These are phyloP conservation scores for Choloepus hoffmanni DNA, from an alignment of 2,113 vertebrate genomes.

Conservation along the genomic window DNA sequence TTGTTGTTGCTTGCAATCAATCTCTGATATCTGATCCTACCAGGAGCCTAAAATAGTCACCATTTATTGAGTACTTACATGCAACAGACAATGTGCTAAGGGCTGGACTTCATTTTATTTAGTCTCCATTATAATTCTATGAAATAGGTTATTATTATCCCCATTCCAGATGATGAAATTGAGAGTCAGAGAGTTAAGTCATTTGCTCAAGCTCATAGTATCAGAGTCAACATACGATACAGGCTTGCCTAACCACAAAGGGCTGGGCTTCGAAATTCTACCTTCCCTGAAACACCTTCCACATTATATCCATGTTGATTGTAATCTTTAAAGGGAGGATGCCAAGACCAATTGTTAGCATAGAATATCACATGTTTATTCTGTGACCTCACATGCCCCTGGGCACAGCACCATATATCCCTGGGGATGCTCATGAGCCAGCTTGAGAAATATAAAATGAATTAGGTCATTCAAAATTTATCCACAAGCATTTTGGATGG, in stretches of 20 bases:
- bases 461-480: neutral
- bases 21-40: conserved; percentile 23
- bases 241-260: neutral
- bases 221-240: neutral
- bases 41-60: neutral
- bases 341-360: neutral
- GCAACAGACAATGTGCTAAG: neutral
- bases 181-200: conserved; percentile 17
- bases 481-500: neutral
- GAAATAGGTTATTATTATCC: neutral
- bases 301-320: neutral
- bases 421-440: neutral
- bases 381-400: neutral
- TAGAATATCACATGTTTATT: neutral
- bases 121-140: neutral
- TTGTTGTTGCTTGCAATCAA: neutral
- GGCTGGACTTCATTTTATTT: neutral
- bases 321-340: neutral
- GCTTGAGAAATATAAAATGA: neutral
- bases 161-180: neutral
- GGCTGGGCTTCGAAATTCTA: neutral
- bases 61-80: neutral
- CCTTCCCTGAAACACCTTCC: neutral
- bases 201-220: neutral
- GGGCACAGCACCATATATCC: neutral